Base-by-base conservation (phyloP, 2,888 invertebrate genomes). In the Cyaniris semiargus region DNA sequence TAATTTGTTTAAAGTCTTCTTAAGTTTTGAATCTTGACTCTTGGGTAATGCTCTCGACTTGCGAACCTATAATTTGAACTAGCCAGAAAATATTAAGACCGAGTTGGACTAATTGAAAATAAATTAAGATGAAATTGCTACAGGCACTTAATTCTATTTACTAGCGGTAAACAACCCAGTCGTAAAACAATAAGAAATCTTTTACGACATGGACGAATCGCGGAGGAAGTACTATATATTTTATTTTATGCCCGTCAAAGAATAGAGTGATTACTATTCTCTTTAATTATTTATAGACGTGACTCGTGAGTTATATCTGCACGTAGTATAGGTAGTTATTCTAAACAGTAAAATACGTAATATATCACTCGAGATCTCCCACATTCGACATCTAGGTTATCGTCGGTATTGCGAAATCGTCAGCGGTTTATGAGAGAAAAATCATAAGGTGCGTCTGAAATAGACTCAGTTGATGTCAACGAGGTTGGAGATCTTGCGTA, bases 171-270 rank as follows among this genome's bases (percentile, higher is more conserved):
- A 74, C 27, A 74, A 74, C 27, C 44, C 74, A 18, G 23, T 27
- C 53, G 74, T 53, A 27, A 27, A 74, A 74, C 74, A 48, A 74
- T 27, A 74, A 27, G 34, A 34, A 71, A 74, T 48, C 72, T 44
- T 74, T 74, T 53, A 53, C 74, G 74, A 74, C 53, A 53, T 8
- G 53, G 74, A 48, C 21, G 72, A 21, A 38, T 66, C 23, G 15
- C 44, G 38, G 71, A 38, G 44, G 72, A 44, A 44, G 72, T 72
- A 74, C 18, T 27, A 53, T 74, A 53, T 18, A 27, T 23, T 74
- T 74, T 18, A 27, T 23, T 74, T 23, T 74, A 48, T 15, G 48
- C 44, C 27, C 27, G 7, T 66, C 66, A 66, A 66, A 31, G 66
- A 66, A 58, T 21, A 60, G 23, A 60, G 23, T 60, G 66, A 66